Percentiles rank a stretch among this genome's conserved stretches.
Evolutionary conservation across 2,797 vertebrate genomes (phyloP).

Genomic region (Microchirus variegatus): DNA sequence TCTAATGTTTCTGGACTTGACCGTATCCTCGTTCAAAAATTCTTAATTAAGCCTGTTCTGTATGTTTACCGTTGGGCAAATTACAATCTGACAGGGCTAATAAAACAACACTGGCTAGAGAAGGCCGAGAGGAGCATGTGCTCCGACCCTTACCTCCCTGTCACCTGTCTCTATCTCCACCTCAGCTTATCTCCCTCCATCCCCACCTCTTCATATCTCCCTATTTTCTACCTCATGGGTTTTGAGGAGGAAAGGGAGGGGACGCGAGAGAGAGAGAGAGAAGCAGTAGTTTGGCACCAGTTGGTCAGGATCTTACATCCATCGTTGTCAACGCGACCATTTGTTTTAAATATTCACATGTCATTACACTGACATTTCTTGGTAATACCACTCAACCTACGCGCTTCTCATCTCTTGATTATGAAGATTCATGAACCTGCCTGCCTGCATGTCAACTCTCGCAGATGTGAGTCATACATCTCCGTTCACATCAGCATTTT

Average conservation of each 20-base stretch:
- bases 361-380: conserved; percentile 63
- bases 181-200: conserved; percentile 76
- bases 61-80: conserved; percentile 99
- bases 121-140: conserved; percentile 66
- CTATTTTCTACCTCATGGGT: conserved; percentile 74
- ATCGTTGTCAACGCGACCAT: conserved; percentile 45
- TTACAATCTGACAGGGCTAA: conserved; percentile 95
- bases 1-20: conserved; percentile 97
- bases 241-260: conserved; percentile 64
- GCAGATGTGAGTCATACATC: conserved; percentile 76
- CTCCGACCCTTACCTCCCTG: conserved; percentile 67
- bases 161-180: conserved; percentile 67
- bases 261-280: conserved; percentile 42
- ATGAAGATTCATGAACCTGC: conserved; percentile 78
- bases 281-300: conserved; percentile 51
- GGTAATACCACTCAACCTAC: conserved; percentile 47
- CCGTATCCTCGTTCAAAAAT: conserved; percentile 97
- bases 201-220: conserved; percentile 67
- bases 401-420: conserved; percentile 71
- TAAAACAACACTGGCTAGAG: conserved; percentile 80
- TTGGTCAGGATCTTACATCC: conserved; percentile 51
- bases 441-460: conserved; percentile 68
- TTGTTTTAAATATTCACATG: conserved; percentile 59
- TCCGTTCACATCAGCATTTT: conserved; percentile 79
- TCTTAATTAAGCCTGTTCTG: conserved; percentile 99